Conservation (phyloP, 2,113 vertebrate species). For the Anhinga rufa region DNA sequence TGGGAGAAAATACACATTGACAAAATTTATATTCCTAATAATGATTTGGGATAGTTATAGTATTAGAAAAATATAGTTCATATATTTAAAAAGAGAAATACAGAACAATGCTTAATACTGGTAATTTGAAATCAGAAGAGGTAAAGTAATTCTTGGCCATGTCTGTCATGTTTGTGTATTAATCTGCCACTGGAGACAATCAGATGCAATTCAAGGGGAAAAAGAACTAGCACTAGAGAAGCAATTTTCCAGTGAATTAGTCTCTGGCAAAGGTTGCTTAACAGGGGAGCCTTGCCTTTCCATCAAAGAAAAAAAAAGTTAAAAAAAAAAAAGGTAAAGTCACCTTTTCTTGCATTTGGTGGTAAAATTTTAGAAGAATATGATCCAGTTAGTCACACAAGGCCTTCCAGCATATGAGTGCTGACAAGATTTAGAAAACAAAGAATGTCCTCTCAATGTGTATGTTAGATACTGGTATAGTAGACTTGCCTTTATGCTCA, state of each 20-base stretch:
- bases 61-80: neutral
- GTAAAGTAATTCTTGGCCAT: neutral
- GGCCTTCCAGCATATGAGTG: neutral
- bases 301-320: neutral
- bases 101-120: neutral
- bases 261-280: constrained; percentile 10
- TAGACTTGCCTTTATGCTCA: neutral
- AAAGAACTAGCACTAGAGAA: neutral
- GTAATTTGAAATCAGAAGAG: neutral
- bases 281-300: neutral
- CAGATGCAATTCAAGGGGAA: neutral
- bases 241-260: constrained; percentile 34
- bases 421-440: neutral
- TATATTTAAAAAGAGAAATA: neutral
- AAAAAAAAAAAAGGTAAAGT: neutral
- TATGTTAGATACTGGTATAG: neutral
- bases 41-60: neutral
- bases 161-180: neutral
- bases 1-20: neutral
- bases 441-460: neutral
- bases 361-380: neutral
- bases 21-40: neutral
- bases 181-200: neutral
- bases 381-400: neutral
- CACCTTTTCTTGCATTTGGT: neutral